These are phyloP conservation scores for Tolypeutes matacus DNA, from an alignment of 2,797 vertebrate genomes.

Conservation along the genomic window DNA sequence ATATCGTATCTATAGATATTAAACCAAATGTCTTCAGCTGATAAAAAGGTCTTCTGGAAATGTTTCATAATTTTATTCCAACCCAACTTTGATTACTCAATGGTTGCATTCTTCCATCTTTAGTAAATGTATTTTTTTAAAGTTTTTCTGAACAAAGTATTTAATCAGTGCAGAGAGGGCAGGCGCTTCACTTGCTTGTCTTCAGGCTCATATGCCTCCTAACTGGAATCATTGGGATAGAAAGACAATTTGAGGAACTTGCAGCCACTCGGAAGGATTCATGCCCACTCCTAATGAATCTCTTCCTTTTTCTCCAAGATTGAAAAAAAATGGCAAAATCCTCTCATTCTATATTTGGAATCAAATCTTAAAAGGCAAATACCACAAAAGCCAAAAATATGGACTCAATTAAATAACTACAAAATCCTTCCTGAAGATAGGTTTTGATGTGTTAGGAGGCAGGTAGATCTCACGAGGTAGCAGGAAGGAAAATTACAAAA, in stretches of 20 bases:
- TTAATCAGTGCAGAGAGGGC: neutral
- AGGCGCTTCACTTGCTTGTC: neutral
- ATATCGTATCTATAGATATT: neutral
- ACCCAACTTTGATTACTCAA: neutral
- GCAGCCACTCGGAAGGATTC: fast-evolving
- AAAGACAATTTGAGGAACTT: neutral
- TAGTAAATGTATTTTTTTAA: neutral
- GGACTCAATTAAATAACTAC: neutral
- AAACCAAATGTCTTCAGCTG: neutral
- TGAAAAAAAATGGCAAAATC: neutral
- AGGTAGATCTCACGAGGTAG: neutral
- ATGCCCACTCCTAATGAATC: neutral
- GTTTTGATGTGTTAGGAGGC: neutral
- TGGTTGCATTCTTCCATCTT: neutral
- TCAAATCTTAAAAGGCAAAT: neutral
- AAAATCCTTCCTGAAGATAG: neutral
- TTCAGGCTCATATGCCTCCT: neutral
- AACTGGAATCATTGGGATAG: neutral
- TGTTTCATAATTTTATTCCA: neutral
- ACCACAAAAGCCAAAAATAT: neutral
- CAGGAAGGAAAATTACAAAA: neutral
- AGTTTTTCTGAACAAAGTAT: neutral
- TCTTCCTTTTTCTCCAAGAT: neutral
- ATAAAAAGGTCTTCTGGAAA: neutral
- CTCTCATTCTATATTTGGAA: neutral